Conservation (phyloP, 2,113 vertebrate genomes). For the Bungarus multicinctus region DNA sequence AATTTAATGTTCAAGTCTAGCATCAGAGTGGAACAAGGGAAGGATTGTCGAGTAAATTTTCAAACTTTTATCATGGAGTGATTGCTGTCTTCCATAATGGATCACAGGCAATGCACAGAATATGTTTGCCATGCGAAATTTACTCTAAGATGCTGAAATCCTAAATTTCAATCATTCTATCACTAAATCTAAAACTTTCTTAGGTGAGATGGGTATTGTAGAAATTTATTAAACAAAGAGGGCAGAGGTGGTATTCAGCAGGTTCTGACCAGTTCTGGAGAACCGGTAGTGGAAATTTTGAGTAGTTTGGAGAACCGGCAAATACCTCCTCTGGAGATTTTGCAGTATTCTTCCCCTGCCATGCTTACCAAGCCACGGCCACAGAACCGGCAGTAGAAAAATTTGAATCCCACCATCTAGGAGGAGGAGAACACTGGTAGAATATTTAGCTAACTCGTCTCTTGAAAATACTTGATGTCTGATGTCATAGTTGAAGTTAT, state of each 20-base stretch:
- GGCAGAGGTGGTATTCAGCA: no score
- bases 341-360: no score
- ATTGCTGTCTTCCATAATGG: not conserved
- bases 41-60: not conserved
- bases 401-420: no score
- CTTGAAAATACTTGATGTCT: not conserved
- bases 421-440: not conserved
- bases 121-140: not conserved
- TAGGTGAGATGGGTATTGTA: not conserved
- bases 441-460: not conserved
- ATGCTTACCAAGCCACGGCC: no score
- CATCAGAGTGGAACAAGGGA: not conserved
- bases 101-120: no score
- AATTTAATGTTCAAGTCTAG: not conserved
- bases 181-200: not conserved
- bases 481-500: not conserved
- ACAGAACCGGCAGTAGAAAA: no score
- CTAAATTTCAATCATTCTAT: not conserved
- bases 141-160: not conserved
- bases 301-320: no score
- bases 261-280: no score
- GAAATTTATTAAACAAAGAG: not conserved
- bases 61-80: not conserved
- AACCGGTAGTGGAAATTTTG: no score
- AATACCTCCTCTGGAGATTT: no score